Evolutionary conservation across 2,113 vertebrate species (phyloP), one percentile per base, ranked within the genome.

Genomic region (Bucco capensis): DNA sequence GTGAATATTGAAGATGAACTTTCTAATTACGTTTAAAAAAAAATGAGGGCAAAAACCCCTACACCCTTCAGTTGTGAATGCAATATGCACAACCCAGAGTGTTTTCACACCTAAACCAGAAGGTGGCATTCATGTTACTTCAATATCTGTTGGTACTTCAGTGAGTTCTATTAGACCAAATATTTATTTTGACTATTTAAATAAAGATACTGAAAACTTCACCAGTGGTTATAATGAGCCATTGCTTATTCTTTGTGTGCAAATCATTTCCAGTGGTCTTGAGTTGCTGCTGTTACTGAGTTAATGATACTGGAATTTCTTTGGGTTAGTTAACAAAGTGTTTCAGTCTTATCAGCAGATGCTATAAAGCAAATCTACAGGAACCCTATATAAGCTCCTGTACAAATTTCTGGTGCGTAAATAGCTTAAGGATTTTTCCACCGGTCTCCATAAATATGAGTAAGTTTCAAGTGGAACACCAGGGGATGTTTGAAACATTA

Each of bases 121-220:
- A 96, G 96, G 64, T 97, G 96, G 96, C 94, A 62, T 83, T 88
- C 58, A 0, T 19, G 78, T 60, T 67, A 38, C 51, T 78, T 88
- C 1, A 3, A 37, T 22, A 14, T 4, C 19, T 7, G 15, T 27
- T 33, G 35, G 51, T 80, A 42, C 65, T 89, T 51, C 5, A 31
- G 9, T 64, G 74, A 70, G 30, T 64, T 61, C 2, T 61, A 12
- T 54, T 44, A 86, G 61, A 61, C 13, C 10, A 76, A 77, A 71
- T 95, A 95, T 78, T 95, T 97, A 95, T 96, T 95, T 89, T 94
- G 47, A 51, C 47, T 93, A 54, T 90, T 93, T 94, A 94, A 94
- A 93, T 96, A 96, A 96, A 96, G 33, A 66, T 88, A 40, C 54
- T 89, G 73, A 66, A 74, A 50, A 79, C 53, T 81, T 10, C 17